A percentile compares a stretch with the other conserved stretches of the same genome.
These are phyloP conservation scores for Antrozous pallidus DNA, from an alignment of 2,797 vertebrate species.

Conservation along the genomic window DNA sequence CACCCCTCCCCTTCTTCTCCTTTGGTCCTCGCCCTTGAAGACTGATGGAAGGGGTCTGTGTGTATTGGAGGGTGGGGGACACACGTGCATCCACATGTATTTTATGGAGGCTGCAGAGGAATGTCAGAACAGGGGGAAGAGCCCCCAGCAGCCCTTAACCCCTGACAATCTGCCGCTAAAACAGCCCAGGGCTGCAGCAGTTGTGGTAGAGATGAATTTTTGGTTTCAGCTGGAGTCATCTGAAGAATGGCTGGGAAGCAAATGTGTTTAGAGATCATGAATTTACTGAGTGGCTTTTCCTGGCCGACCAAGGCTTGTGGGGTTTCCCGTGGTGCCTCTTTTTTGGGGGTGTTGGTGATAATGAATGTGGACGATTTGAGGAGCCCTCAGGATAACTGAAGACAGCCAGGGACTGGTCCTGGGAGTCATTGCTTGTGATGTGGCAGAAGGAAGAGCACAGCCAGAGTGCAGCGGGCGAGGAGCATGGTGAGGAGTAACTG, in stretches of 20 bases:
- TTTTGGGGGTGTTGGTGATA: not conserved
- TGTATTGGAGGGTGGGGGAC: not conserved
- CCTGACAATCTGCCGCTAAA: not conserved
- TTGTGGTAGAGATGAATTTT: not conserved
- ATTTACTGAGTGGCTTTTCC: not conserved
- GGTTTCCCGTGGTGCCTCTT: not conserved
- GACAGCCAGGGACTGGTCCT: not conserved
- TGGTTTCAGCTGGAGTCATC: not conserved
- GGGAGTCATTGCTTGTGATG: not conserved
- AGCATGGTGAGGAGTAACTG: not conserved
- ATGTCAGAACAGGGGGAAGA: not conserved
- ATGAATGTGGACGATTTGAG: not conserved
- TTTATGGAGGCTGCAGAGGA: constrained; percentile 24
- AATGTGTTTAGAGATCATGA: not conserved
- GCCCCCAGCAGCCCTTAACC: not conserved
- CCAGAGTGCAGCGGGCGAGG: not conserved
- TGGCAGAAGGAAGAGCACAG: not conserved
- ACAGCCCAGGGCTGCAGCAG: not conserved
- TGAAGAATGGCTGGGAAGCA: not conserved
- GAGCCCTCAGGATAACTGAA: not conserved
- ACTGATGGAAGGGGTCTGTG: constrained; percentile 59
- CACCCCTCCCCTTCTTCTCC: constrained; percentile 53
- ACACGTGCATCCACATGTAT: not conserved
- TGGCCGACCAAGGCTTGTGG: not conserved
- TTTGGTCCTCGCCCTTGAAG: constrained; percentile 68